Percentiles rank a stretch among this genome's conserved stretches.
Conservation (phyloP, 2,797 vertebrate species). For the Xiphophorus birchmanni region DNA sequence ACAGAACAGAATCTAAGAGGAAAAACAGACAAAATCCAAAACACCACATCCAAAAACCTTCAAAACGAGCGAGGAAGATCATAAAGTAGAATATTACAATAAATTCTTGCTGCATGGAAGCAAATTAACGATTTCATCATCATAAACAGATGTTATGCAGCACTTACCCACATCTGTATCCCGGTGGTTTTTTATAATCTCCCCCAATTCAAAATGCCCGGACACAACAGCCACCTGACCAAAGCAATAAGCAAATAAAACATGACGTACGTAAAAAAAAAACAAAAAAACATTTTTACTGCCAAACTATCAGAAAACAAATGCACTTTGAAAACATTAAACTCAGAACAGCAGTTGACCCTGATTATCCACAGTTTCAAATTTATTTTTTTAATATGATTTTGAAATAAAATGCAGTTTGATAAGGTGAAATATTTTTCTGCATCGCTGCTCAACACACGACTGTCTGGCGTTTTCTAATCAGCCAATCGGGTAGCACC, state of each 20-base stretch:
- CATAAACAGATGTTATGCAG: background rate
- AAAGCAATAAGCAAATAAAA: background rate
- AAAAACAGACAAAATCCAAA: background rate
- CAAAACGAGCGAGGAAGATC: background rate
- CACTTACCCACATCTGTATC: constrained; percentile 89
- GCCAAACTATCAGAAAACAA: background rate
- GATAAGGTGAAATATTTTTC: too few species aligned
- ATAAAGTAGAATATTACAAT: background rate
- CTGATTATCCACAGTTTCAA: too few species aligned
- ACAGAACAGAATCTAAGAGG: background rate
- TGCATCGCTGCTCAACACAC: too few species aligned
- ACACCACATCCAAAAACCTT: background rate
- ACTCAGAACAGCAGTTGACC: background rate
- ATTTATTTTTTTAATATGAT: too few species aligned
- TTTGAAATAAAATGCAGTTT: too few species aligned
- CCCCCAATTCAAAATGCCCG: constrained; percentile 93
- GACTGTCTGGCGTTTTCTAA: too few species aligned
- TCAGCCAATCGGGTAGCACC: too few species aligned
- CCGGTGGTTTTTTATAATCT: constrained; percentile 91
- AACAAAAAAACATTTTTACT: background rate
- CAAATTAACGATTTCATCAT: background rate
- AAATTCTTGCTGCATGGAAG: background rate
- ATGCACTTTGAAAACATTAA: background rate
- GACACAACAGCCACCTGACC: constrained; percentile 91
- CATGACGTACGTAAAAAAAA: background rate